Evolutionary conservation across 2,888 invertebrate genomes (phyloP).

Genomic region (Meteorus cinctellus): DNA sequence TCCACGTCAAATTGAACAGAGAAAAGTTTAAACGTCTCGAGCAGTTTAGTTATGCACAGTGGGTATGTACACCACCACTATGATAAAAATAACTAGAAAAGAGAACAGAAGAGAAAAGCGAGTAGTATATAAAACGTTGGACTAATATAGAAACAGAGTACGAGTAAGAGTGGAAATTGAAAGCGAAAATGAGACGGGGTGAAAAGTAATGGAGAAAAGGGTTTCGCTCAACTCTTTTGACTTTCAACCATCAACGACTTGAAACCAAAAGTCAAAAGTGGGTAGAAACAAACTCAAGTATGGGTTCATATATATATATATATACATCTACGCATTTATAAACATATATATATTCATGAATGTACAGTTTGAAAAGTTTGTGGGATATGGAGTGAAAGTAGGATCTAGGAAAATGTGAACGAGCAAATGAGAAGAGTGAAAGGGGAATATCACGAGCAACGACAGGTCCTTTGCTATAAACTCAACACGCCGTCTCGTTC

Average conservation of each 20-base stretch:
- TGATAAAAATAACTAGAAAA: too few species aligned
- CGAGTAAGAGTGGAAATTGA: constrained; percentile 13
- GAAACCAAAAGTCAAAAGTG: background rate
- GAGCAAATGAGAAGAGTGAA: constrained; percentile 7
- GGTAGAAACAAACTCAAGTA: background rate
- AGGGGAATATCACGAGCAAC: background rate
- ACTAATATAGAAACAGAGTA: background rate
- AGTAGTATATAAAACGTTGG: constrained; percentile 4
- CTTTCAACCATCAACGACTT: background rate
- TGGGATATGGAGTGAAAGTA: background rate
- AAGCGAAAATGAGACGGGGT: constrained; percentile 20
- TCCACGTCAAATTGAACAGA: background rate
- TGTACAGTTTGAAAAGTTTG: background rate
- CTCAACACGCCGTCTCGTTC: constrained; percentile 29
- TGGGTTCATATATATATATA: background rate
- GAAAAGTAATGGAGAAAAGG: background rate
- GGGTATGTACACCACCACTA: too few species aligned
- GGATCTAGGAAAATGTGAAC: background rate
- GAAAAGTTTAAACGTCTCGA: constrained; percentile 3
- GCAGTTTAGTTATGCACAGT: background rate
- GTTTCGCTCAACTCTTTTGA: background rate
- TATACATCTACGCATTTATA: background rate
- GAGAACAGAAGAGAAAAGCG: too few species aligned
- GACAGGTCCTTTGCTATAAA: constrained; percentile 35
- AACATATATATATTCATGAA: background rate